Evolutionary conservation across 2,888 invertebrate species (phyloP).

Genomic region (Aspidiotus rigidus): DNA sequence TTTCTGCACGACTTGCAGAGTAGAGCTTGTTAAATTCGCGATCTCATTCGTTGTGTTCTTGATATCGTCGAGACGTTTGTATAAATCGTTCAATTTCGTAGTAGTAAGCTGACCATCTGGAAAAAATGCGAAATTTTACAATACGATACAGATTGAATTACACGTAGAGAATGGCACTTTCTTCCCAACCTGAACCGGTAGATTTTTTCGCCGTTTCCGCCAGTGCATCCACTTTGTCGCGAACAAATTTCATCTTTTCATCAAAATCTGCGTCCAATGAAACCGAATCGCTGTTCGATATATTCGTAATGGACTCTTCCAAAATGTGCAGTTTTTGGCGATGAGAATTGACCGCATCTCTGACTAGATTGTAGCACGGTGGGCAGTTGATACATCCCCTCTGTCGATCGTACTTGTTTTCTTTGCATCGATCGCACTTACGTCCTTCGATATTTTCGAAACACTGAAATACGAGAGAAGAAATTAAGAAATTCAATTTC

Average conservation of each 20-base stretch:
- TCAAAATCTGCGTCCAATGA: conserved; percentile 88
- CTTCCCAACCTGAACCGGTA: conserved; percentile 35
- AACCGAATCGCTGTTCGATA: conserved; percentile 85
- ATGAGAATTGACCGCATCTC: conserved; percentile 71
- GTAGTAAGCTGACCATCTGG: conserved; percentile 12
- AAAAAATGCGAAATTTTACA: no score
- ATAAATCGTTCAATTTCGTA: conserved; percentile 20
- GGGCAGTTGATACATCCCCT: conserved; percentile 86
- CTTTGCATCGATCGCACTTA: conserved; percentile 90
- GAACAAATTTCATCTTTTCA: conserved; percentile 64
- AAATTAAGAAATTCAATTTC: conserved; percentile 3
- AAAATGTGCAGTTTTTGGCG: conserved; percentile 63
- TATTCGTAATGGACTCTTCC: conserved; percentile 67
- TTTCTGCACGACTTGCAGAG: conserved; percentile 10
- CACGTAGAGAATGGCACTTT: neutral
- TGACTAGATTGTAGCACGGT: conserved; percentile 89
- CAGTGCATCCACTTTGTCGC: conserved; percentile 64
- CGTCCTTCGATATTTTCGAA: conserved; percentile 86
- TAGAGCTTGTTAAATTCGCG: conserved; percentile 13
- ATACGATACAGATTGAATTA: no score
- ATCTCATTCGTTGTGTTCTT: conserved; percentile 18
- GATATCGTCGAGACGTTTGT: conserved; percentile 27
- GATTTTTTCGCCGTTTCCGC: conserved; percentile 59
- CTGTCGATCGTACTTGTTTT: conserved; percentile 87
- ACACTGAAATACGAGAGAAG: conserved; percentile 40